These are phyloP conservation scores for Glandiceps talaboti DNA, from an alignment of 53 echinoderm and acorn worm genomes.

Conservation along the genomic window DNA sequence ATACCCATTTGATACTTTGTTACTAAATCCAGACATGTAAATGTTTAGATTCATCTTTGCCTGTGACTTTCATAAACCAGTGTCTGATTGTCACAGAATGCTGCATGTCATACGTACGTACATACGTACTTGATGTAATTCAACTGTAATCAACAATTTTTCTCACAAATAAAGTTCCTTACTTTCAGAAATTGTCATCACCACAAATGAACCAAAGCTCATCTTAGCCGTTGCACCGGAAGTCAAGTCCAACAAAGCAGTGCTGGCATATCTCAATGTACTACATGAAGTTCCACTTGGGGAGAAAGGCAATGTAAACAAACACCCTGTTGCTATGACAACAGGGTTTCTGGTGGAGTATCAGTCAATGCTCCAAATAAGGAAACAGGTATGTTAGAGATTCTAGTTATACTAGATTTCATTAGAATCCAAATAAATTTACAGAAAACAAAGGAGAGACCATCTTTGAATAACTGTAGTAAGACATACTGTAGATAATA, in stretches of 20 bases:
- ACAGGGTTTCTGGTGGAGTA: constrained; percentile 48
- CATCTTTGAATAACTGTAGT: too few relatives aligned
- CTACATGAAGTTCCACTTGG: constrained; percentile 28
- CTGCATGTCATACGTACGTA: not conserved
- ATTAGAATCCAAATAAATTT: too few relatives aligned
- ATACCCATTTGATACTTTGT: too few relatives aligned
- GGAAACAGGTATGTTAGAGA: constrained; percentile 41
- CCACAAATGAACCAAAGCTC: constrained; percentile 29
- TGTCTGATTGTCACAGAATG: not conserved
- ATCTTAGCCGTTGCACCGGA: constrained; percentile 26
- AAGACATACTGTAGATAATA: too few relatives aligned
- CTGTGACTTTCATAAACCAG: too few relatives aligned
- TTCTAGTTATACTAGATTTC: too few relatives aligned
- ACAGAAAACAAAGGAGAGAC: too few relatives aligned
- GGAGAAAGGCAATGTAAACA: not conserved
- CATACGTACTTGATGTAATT: constrained; percentile 1
- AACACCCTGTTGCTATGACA: constrained; percentile 51
- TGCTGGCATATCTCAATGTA: constrained; percentile 38
- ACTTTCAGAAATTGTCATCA: constrained; percentile 33
- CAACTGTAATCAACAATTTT: not conserved
- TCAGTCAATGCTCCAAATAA: constrained; percentile 43
- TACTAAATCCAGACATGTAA: too few relatives aligned
- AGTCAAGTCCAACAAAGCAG: constrained; percentile 2
- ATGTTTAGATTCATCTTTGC: too few relatives aligned
- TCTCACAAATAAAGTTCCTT: too few relatives aligned